Base-by-base conservation (phyloP, 2,888 invertebrate species). In the Cheilosia soror region DNA sequence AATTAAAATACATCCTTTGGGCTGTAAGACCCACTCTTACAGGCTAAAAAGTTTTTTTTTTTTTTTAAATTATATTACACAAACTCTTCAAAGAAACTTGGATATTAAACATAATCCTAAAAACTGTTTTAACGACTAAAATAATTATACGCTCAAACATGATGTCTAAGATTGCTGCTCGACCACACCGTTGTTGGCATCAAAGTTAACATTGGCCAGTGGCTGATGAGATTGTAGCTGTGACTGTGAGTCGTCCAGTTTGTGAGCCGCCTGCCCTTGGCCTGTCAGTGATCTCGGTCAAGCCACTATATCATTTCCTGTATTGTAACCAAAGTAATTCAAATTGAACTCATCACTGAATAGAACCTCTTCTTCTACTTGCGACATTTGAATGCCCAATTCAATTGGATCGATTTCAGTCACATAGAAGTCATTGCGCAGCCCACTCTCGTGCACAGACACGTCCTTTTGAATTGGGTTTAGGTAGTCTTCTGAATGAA, bases 391-490 rank as follows among this genome's bases (percentile, higher is more conserved):
- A 69, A 92, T 91, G 72, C 92, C 92, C 88, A 92, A 88, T 88
- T 92, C 92, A 87, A 92, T 91, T 57, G 92, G 92, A 89, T 92
- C 92, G 62, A 92, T 92, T 87, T 92, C 92, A 15, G 92, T 91
- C 31, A 92, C 90, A 85, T 92, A 92, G 87, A 90, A 92, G 40
- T 83, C 86, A 63, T 90, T 89, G 6, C 94, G 93, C 27, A 97
- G 93, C 0, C 96, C 96, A 88, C 96, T 96, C 90, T 96, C 97
- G 55, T 89, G 90, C 7, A 96, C 96, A 4, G 96, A 95, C 88
- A 96, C 95, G 90, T 96, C 96, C 89, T 96, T 95, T 42, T 96
- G 95, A 62, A 96, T 95, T 5, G 95, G 94, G 88, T 94, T 94
- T 42, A 95, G 93, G 90, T 94, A 95, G 93, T 94, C 94, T 93